A percentile compares a stretch with the other conserved stretches of the same genome.
Evolutionary conservation across 2,888 invertebrate species (phyloP).

Genomic region (Folsomia candida): DNA sequence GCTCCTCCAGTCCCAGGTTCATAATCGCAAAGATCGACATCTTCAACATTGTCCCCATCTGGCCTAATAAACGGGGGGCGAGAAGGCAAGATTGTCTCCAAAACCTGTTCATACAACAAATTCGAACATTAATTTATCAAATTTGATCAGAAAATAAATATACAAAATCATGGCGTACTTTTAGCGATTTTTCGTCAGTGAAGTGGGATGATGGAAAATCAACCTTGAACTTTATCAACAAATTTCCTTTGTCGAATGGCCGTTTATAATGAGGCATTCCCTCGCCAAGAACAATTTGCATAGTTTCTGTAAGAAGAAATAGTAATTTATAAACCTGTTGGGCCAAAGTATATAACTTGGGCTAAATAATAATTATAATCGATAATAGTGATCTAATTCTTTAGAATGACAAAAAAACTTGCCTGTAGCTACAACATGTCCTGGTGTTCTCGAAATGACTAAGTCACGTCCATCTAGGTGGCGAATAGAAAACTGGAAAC

Average conservation of each 20-base stretch:
- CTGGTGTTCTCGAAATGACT: slow-evolving; percentile 70
- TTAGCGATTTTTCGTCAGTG: slow-evolving; percentile 63
- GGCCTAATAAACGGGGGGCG: slow-evolving; percentile 70
- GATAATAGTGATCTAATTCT: slow-evolving; percentile 6
- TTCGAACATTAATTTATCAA: too few species aligned
- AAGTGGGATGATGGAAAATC: slow-evolving; percentile 81
- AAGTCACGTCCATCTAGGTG: slow-evolving; percentile 86
- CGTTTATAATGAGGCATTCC: slow-evolving; percentile 87
- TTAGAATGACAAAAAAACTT: slow-evolving; percentile 52
- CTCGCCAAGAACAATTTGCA: slow-evolving; percentile 75
- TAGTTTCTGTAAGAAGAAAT: slow-evolving; percentile 53
- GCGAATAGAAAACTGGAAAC: slow-evolving; percentile 77
- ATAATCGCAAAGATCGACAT: slow-evolving; percentile 76
- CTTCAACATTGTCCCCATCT: slow-evolving; percentile 77
- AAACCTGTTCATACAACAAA: slow-evolving; percentile 63
- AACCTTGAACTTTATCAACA: slow-evolving; percentile 82
- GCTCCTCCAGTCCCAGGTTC: slow-evolving; percentile 60
- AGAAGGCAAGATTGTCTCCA: slow-evolving; percentile 74
- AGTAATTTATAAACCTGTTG: too few species aligned
- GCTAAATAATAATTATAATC: slow-evolving; percentile 5
- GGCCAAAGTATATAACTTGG: neutral
- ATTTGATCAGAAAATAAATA: neutral
- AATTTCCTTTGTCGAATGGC: slow-evolving; percentile 80
- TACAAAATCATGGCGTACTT: too few species aligned
- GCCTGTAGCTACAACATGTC: slow-evolving; percentile 80